Evolutionary conservation across 2,888 invertebrate species (phyloP), one percentile per base, ranked within the genome.

Genomic region (Orthosia gracilis): DNA sequence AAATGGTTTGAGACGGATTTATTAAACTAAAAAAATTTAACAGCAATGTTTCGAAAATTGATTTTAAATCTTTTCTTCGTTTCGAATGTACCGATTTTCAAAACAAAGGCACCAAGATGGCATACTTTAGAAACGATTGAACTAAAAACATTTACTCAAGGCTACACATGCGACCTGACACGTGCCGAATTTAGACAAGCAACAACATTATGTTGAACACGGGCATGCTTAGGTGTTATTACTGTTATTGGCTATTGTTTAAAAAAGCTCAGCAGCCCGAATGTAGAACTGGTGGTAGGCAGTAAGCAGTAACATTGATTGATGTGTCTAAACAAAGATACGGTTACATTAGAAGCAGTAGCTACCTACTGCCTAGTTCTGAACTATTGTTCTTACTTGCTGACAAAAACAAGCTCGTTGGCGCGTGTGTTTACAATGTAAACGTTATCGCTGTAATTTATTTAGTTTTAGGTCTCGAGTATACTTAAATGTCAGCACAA

Each of bases 251-350:
- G 73, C 86, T 82, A 84, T 91, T 93, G 93, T 93, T 91, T 89
- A 89, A 80, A 80, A 85, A 88, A 81, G 71, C 70, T 70, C 64
- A 70, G 80, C 63, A 58, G 31, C 74, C 26, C 17, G 21, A 65
- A 68, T 21, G 59, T 55, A 62, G 68, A 57, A 40, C 50, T 59
- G 50, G 54, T 18, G 15, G 55, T 57, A 54, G 70, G 76, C 80
- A 72, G 85, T 86, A 84, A 76, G 73, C 73, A 85, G 58, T 85
- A 76, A 67, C 54, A 72, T 78, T 90, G 91, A 91, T 92, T 85
- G 82, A 92, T 89, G 82, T 83, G 70, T 84, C 73, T 69, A 91
- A 91, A 90, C 88, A 90, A 85, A 89, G 88, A 83, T 90, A 86
- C n/a, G 78, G 86, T 90, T 88, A 85, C 88, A 83, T 72, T 79